Conservation (phyloP, 2,113 vertebrate genomes). For the Hippocampus guttulatus region DNA sequence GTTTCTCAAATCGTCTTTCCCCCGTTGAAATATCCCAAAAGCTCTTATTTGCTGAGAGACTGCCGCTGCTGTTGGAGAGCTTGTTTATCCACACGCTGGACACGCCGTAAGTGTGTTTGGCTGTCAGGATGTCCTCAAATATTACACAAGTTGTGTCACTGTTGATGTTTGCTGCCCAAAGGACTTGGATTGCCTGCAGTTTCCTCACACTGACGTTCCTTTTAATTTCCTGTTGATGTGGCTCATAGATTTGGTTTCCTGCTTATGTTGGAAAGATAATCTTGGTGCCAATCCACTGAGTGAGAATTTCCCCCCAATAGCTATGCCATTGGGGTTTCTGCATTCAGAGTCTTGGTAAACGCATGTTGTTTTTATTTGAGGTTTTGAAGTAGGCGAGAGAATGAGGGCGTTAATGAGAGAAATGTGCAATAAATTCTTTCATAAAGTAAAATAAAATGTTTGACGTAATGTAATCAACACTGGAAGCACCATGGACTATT, state of each 20-base stretch:
- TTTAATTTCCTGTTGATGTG: constrained; percentile 70
- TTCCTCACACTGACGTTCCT: constrained; percentile 53
- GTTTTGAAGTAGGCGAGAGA: constrained; percentile 1
- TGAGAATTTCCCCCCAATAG: constrained; percentile 11
- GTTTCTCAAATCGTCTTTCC: no score
- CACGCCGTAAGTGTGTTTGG: constrained; percentile 18
- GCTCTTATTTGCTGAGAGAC: constrained; percentile 28
- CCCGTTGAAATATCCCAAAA: constrained; percentile 15
- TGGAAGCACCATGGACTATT: neutral
- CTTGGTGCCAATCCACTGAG: constrained; percentile 29
- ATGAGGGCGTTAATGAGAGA: neutral
- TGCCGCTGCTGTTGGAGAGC: constrained; percentile 15
- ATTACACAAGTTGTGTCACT: constrained; percentile 24
- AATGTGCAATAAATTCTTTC: neutral
- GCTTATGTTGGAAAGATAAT: constrained; percentile 44
- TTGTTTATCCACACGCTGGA: constrained; percentile 38
- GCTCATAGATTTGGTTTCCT: constrained; percentile 64
- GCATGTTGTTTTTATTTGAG: neutral
- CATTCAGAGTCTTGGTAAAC: neutral
- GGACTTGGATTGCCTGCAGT: constrained; percentile 15
- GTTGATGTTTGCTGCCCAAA: constrained; percentile 25
- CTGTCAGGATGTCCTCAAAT: constrained; percentile 24
- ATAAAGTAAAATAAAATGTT: neutral
- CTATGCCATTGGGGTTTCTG: neutral
- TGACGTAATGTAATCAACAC: neutral